phyloP scores from a whole-genome alignment of 2,888 invertebrate genomes.

The Noctua janthina region DNA sequence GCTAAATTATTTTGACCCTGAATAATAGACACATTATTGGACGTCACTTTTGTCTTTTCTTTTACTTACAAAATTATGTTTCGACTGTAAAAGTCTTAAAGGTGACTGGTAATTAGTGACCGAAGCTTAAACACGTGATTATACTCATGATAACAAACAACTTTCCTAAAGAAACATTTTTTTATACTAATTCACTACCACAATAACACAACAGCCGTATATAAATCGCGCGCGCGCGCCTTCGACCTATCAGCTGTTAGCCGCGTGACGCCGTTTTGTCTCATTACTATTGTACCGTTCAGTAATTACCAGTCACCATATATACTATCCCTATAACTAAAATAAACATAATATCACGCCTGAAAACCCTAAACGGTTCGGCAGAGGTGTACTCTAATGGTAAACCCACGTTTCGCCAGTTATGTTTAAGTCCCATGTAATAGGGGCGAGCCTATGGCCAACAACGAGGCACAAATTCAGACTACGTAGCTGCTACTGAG shows the following conservation, averaged over 20 bases:
- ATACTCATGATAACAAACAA: no score
- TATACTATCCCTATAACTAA: not conserved
- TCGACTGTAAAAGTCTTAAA: not conserved
- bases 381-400: not conserved
- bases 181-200: no score
- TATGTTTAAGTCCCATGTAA: not conserved
- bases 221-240: no score
- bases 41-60: not conserved
- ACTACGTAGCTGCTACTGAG: not conserved
- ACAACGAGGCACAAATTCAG: not conserved
- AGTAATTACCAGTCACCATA: no score
- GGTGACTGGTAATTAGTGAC: no score
- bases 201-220: no score
- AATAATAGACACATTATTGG: not conserved
- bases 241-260: no score
- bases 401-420: not conserved
- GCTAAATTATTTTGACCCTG: not conserved
- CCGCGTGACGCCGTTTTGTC: no score
- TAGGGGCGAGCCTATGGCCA: not conserved
- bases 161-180: no score
- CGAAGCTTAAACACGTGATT: no score
- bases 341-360: not conserved
- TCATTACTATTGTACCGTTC: no score
- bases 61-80: slow-evolving; percentile 1
- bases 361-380: not conserved